phyloP scores from a whole-genome alignment of 2,113 vertebrate genomes.

The Rhinolophus ferrumequinum region DNA sequence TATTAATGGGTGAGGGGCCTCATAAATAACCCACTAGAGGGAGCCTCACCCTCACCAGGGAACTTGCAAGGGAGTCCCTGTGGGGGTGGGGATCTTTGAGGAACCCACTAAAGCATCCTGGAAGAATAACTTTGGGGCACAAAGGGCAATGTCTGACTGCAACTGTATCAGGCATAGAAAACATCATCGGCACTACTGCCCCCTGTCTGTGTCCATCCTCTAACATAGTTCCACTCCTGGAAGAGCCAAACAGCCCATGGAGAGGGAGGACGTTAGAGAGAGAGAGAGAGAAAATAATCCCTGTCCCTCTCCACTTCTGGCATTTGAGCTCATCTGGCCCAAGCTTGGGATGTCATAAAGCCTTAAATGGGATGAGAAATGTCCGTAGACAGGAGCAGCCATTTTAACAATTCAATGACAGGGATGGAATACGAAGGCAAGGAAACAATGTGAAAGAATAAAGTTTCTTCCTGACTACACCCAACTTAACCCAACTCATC shows the following conservation, averaged over 20 bases:
- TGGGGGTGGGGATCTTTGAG: not conserved
- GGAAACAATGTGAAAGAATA: not conserved
- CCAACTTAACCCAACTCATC: too few relatives aligned
- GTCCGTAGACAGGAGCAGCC: not conserved
- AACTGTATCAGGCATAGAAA: too few relatives aligned
- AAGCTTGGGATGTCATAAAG: not conserved
- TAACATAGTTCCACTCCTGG: fast-evolving
- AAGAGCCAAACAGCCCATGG: not conserved
- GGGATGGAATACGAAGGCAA: fast-evolving
- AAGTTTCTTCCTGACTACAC: fast-evolving
- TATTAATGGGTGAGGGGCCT: not conserved
- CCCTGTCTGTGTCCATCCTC: not conserved
- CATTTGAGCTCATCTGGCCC: not conserved
- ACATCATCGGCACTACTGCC: fast-evolving
- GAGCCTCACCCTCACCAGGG: not conserved
- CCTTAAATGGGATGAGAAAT: not conserved
- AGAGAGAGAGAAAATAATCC: not conserved
- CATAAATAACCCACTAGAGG: too few relatives aligned
- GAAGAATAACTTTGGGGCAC: not conserved
- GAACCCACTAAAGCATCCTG: not conserved
- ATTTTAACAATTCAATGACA: not conserved
- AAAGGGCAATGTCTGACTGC: fast-evolving
- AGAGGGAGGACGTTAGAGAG: too few relatives aligned
- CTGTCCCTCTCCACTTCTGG: fast-evolving
- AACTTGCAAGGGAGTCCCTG: fast-evolving